Conservation (phyloP, 2,113 vertebrate genomes). For the Ascaphus truei region DNA sequence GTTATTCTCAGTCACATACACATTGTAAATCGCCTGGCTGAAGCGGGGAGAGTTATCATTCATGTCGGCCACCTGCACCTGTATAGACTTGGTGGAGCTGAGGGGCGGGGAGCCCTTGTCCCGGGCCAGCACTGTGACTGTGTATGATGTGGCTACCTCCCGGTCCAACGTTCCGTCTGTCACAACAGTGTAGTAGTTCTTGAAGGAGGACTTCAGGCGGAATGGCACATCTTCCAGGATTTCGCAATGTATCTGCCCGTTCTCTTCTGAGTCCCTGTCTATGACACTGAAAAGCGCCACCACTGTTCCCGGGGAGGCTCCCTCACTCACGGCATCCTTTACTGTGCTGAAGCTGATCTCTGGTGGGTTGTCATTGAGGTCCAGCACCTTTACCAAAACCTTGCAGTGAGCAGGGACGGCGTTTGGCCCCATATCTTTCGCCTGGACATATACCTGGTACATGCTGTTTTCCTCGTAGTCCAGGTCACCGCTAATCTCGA, state of each 20-base stretch:
- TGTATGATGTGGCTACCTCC: slow-evolving; percentile 85
- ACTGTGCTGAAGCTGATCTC: slow-evolving; percentile 97
- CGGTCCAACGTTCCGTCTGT: slow-evolving; percentile 88
- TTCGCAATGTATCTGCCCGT: slow-evolving; percentile 89
- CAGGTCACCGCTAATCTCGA: slow-evolving; percentile 89
- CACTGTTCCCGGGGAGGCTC: slow-evolving; percentile 85
- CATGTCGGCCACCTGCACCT: slow-evolving; percentile 89
- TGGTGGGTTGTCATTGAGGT: slow-evolving; percentile 91
- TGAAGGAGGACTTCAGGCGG: slow-evolving; percentile 88
- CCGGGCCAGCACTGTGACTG: slow-evolving; percentile 85
- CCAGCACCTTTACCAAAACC: slow-evolving; percentile 84
- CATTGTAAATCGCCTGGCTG: slow-evolving; percentile 85
- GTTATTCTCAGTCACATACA: slow-evolving; percentile 95
- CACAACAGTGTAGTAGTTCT: slow-evolving; percentile 91
- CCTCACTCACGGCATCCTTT: slow-evolving; percentile 90
- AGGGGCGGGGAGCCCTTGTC: slow-evolving; percentile 82
- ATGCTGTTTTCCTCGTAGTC: slow-evolving; percentile 90
- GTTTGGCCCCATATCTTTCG: slow-evolving; percentile 92
- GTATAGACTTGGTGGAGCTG: slow-evolving; percentile 85
- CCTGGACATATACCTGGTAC: slow-evolving; percentile 93
- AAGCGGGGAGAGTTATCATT: slow-evolving; percentile 95
- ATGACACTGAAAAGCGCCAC: slow-evolving; percentile 92
- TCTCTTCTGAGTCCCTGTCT: slow-evolving; percentile 88
- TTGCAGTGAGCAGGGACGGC: slow-evolving; percentile 95
- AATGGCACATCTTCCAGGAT: slow-evolving; percentile 90